A percentile compares a stretch with the other conserved stretches of the same genome.
phyloP scores from a whole-genome alignment of 2,888 invertebrate species.

The Tinea semifulvella region DNA sequence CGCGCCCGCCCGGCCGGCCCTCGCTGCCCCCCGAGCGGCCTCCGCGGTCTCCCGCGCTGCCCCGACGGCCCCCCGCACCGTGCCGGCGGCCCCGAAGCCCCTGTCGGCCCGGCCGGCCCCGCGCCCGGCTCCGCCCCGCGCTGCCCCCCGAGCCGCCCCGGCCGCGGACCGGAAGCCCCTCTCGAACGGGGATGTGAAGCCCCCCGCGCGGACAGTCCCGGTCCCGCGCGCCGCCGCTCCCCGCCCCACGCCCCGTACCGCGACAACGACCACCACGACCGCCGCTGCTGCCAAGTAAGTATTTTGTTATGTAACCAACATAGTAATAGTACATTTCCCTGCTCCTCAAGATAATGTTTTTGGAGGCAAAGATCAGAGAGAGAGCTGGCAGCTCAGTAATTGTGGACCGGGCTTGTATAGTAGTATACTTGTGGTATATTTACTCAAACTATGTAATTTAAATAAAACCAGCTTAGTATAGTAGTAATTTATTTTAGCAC shows the following conservation, averaged over 20 bases:
- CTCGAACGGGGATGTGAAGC: conserved; percentile 65
- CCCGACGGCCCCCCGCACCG: conserved; percentile 21
- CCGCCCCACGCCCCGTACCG: conserved; percentile 18
- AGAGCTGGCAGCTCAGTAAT: too few relatives aligned
- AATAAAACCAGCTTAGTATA: too few relatives aligned
- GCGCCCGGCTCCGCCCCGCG: conserved; percentile 28
- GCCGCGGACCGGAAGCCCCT: conserved; percentile 59
- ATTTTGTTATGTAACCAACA: too few relatives aligned
- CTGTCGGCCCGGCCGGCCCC: conserved; percentile 20
- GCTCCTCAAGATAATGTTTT: too few relatives aligned
- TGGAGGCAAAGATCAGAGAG: too few relatives aligned
- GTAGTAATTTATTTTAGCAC: too few relatives aligned
- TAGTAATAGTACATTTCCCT: too few relatives aligned
- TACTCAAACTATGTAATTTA: too few relatives aligned
- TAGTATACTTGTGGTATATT: too few relatives aligned
- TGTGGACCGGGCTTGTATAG: too few relatives aligned
- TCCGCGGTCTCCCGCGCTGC: conserved; percentile 22
- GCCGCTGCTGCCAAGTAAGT: conserved; percentile 15
- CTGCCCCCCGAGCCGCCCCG: conserved; percentile 26
- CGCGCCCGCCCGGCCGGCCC: conserved; percentile 25
- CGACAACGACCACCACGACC: conserved; percentile 20
- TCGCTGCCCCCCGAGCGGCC: conserved; percentile 21
- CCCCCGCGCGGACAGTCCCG: conserved; percentile 24
- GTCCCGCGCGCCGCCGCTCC: conserved; percentile 21
- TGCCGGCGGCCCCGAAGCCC: conserved; percentile 20